Base-by-base conservation (phyloP, 2,888 invertebrate species). In the Ochropleura leucogaster region DNA sequence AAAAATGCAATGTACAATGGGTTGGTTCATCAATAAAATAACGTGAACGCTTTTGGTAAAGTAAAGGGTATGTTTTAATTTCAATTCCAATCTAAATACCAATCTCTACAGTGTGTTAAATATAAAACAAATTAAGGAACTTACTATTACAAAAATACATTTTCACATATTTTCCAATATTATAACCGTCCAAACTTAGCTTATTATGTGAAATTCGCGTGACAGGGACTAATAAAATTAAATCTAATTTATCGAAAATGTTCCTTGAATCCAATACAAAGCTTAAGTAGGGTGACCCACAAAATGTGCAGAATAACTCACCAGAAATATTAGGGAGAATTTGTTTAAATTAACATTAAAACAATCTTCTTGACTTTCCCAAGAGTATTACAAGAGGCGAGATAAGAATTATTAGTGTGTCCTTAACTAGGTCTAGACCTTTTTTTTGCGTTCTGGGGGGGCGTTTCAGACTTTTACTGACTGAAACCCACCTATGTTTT, bases 151-250 rank as follows among this genome's bases (percentile, higher is more conserved):
- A 30, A 47, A 0, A 40, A 51, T 47, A 8, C 0, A 16, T 5
- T 14, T 68, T 63, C 42, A 42, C n/a, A 44, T 71, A n/a, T 42
- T 60, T 67, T 69, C 42, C 2, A 66, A 47, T 73, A 16, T 72
- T 62, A 20, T 42, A 66, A 55, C 44, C 51, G 1, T 44, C 30
- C 3, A 68, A 80, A 66, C 4, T 67, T 9, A 46, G n/a, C 63
- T 42, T 49, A 51, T 68, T 60, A 71, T 68, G 70, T 74, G 60
- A n/a, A 69, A 63, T 30, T 83, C 62, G 85, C 87, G 83, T 86
- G 87, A 74, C 83, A 46, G n/a, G 18, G 9, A 63, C 77, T 65
- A 78, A 85, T 87, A 65, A 87, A 85, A 86, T 85, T 79, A 80
- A 72, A 74, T 55, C 10, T 74, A 83, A 80, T 82, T 77, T 83